These are phyloP conservation scores for Fregetta grallaria DNA, from an alignment of 2,113 vertebrate genomes.

Conservation along the genomic window DNA sequence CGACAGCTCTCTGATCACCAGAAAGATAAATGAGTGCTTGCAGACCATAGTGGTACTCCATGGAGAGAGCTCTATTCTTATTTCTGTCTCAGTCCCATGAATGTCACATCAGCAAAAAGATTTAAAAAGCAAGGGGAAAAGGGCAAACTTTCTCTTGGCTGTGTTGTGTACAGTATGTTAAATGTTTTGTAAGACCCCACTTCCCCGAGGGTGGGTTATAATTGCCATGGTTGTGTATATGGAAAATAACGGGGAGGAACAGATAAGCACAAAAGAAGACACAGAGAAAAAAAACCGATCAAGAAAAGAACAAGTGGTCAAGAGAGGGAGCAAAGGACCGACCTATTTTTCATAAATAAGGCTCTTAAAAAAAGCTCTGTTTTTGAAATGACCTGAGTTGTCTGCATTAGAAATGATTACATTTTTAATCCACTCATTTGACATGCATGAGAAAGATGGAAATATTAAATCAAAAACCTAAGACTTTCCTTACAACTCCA, in stretches of 20 bases:
- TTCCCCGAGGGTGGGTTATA: background rate
- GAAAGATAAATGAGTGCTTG: background rate
- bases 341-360: background rate
- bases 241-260: background rate
- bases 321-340: background rate
- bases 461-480: background rate
- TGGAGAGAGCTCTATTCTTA: background rate
- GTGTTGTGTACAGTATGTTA: background rate
- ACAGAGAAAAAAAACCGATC: background rate
- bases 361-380: background rate
- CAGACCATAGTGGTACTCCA: background rate
- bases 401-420: background rate
- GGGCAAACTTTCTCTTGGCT: background rate
- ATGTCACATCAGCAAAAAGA: background rate
- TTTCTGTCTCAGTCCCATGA: background rate
- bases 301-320: background rate
- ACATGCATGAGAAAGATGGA: background rate
- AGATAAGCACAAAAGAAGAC: background rate
- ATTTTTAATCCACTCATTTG: background rate
- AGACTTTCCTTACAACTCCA: background rate
- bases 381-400: background rate
- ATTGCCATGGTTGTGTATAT: background rate
- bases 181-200: background rate
- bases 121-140: background rate
- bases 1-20: background rate